Evolutionary conservation across 2,797 vertebrate genomes (phyloP), one percentile per base, ranked within the genome.

Genomic region (Ptychadena robeensis): DNA sequence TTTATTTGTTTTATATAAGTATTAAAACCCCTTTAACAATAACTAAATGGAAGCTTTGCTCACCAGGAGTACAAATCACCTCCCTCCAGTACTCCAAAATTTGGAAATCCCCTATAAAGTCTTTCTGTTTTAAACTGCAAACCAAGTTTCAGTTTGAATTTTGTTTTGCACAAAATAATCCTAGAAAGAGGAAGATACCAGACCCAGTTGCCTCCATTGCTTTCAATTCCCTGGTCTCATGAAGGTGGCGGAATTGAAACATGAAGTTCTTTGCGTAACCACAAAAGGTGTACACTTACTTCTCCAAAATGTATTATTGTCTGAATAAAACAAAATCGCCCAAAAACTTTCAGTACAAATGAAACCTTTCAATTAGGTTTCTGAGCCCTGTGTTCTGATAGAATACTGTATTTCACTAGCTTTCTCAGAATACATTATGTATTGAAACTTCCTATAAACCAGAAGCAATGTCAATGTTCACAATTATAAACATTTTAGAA

Each of bases 151-250:
- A 78, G 61, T 68, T 25, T 84, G 76, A 79, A 80, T 68, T 71
- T 80, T 48, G 15, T 69, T 67, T 40, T 63, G 15, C 15, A 14
- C 32, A 34, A 66, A 53, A 10, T 79, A 73, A 84, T 80, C 70
- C 82, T 79, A 14, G 82, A 84, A 84, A 84, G 70, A 64, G 82
- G 82, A 84, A 84, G 70, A 48, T 73, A 30, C 48, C 28, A 69
- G 40, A 80, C 25, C 32, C 32, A 74, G 44, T 67, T n/a, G 77
- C n/a, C 69, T 28, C 6, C 25, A 15, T 31, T 64, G 44, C 67
- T 83, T 78, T 84, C 82, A 74, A 67, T 84, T 84, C 82, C 70
- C 63, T 69, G 61, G 63, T 80, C 57, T 71, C 63, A 69, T 48
- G 11, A 59, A 84, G 76, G 61, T 80, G 30, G 64, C 34, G 73